Base-by-base conservation (phyloP, 1,140 invertebrate species). In the Habropoda laboriosa region DNA sequence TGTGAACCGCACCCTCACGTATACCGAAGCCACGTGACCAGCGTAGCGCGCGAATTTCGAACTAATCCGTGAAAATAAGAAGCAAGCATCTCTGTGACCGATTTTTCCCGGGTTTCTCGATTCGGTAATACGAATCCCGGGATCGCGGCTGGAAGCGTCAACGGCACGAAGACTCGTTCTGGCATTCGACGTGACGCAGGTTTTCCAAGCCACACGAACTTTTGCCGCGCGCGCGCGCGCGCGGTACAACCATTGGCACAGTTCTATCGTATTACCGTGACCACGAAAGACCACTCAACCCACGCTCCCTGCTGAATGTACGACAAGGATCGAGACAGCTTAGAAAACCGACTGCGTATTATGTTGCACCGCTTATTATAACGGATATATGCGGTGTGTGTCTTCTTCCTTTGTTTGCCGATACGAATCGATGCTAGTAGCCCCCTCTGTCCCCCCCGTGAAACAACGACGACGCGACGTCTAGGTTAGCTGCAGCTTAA, bases 201-300 rank as follows among this genome's bases (percentile, higher is more conserved):
- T 81, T 86, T 76, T 75, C 80, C 55, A 86, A 81, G 51, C 80
- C 80, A 53, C 64, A 82, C 70, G 38, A 76, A 85, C 76, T 79
- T 85, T 86, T 82, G 53, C 27, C 57, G 21, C 21, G 24, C 18
- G 6, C 51, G 24, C 12, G 45, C 18, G 18, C 18, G 18, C 45
- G 4, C 45, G 32, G 16, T 49, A 67, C 58, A 45, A 49, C 58
- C 67, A 82, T 79, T 85, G 83, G 79, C 83, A 86, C 72, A 83
- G 61, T 86, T 86, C 83, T 86, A 86, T 86, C 83, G 73, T 72
- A 77, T 86, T 86, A 86, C 66, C 55, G 38, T 30, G 70, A 67
- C 85, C 85, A 55, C 83, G 79, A 76, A 80, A 82, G 80, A 70
- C 38, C 63, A 71, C 42, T 76, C 70, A 27, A 40, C 40, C 60